Evolutionary conservation across 2,113 vertebrate genomes (phyloP), one percentile per base, ranked within the genome.

Genomic region (Silurus meridionalis): DNA sequence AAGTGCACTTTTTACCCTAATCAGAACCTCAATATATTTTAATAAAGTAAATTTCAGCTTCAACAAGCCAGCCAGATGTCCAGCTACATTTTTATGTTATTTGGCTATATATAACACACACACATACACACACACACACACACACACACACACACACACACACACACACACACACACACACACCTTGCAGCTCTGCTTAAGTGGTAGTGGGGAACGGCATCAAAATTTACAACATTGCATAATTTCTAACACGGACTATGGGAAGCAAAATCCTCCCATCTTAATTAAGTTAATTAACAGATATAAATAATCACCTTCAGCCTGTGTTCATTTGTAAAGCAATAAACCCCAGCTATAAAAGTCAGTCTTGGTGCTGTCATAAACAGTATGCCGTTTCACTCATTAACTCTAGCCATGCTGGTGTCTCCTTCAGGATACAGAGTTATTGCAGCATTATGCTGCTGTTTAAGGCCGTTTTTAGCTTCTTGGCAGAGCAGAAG

Each of bases 201-300:
- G 58, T 88, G 90, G 80, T 84, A 71, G 81, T 61, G 79, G 66
- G 2, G 79, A 86, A 83, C 93, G 91, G 92, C 91, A 91, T 91
- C 83, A 92, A 90, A 92, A 90, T 93, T 92, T 90, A 91, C 72
- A 46, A 25, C 87, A 84, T 86, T 87, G 86, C 74, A 72, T 93
- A 93, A 94, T 94, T 93, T 94, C 92, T 89, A 90, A 91, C 85
- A 88, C 58, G 57, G 87, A 86, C 91, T 83, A 83, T 69, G 74
- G 84, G 89, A 91, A 88, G 90, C 85, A 92, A 84, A 93, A 93
- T 91, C 89, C 86, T 90, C 88, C 88, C 86, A 90, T 92, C 90
- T 92, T 93, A 94, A 94, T 94, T 87, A 93, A 92, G 87, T 93
- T 93, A 93, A 95, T 95, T 95, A 94, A 93, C 91, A 92, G 90